Evolutionary conservation across 2,797 vertebrate species (phyloP).

Genomic region (Apodemus agrarius): DNA sequence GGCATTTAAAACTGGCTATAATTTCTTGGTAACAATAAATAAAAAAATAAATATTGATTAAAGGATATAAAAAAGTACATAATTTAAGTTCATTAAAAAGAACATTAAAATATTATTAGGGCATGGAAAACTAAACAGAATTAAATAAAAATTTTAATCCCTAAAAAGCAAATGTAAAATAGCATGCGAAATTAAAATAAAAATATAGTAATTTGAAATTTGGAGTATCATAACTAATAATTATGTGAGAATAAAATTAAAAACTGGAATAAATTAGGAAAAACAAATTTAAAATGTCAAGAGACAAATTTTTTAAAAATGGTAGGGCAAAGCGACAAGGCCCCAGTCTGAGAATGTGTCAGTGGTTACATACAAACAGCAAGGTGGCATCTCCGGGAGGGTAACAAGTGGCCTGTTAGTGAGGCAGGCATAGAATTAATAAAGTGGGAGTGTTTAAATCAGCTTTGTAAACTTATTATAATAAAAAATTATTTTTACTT

Average conservation of each 20-base stretch:
- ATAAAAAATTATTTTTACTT: slow-evolving; percentile 35
- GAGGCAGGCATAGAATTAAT: background rate
- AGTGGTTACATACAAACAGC: background rate
- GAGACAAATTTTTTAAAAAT: background rate
- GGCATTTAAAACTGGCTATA: slow-evolving; percentile 58
- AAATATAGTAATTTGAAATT: slow-evolving; percentile 42
- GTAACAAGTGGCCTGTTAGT: background rate
- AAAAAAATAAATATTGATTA: slow-evolving; percentile 67
- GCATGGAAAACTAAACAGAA: slow-evolving; percentile 53
- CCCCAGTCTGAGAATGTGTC: background rate
- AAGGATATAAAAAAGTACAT: background rate
- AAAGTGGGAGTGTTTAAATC: slow-evolving; percentile 33
- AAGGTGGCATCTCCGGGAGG: background rate
- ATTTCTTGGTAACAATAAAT: slow-evolving; percentile 56
- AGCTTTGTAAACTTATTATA: slow-evolving; percentile 8
- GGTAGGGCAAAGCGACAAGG: background rate
- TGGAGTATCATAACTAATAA: slow-evolving; percentile 20
- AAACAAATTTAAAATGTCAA: slow-evolving; percentile 36
- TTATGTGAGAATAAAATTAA: slow-evolving; percentile 20
- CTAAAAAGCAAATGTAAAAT: background rate
- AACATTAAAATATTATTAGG: slow-evolving; percentile 34
- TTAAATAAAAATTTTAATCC: background rate
- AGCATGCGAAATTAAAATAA: slow-evolving; percentile 42
- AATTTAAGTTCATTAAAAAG: slow-evolving; percentile 63
- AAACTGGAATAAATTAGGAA: background rate